phyloP scores from a whole-genome alignment of 2,888 invertebrate species.

The Cantharis rufa region DNA sequence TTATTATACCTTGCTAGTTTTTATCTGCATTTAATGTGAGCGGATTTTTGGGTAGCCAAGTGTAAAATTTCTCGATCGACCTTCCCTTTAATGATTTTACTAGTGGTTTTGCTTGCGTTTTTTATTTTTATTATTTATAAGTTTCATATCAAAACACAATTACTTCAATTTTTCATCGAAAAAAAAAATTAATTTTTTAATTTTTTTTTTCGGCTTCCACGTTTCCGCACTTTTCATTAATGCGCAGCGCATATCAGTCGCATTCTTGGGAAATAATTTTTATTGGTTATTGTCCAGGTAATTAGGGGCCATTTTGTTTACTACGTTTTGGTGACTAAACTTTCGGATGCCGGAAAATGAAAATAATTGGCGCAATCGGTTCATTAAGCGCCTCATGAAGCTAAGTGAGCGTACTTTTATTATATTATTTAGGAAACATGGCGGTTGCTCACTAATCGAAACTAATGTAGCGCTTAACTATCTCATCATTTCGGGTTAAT shows the following conservation, averaged over 20 bases:
- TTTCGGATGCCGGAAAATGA: not conserved
- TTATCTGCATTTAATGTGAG: slow-evolving; percentile 25
- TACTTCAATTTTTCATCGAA: not conserved
- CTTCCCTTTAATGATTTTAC: slow-evolving; percentile 43
- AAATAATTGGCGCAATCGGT: not conserved
- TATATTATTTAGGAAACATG: not conserved
- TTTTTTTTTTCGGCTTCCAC: not conserved
- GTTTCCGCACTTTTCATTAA: not conserved
- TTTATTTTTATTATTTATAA: slow-evolving; percentile 14
- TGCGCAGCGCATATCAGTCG: not conserved
- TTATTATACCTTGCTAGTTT: slow-evolving; percentile 24
- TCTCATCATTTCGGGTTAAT: not conserved
- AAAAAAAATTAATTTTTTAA: not conserved
- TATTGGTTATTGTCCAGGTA: not conserved
- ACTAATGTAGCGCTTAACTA: not conserved
- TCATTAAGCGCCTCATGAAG: not conserved
- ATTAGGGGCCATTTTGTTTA: not conserved
- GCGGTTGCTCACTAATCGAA: not conserved
- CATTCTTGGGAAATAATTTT: not conserved
- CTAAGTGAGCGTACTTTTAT: not conserved
- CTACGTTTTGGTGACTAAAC: not conserved
- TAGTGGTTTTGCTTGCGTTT: slow-evolving; percentile 16
- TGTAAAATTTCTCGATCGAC: slow-evolving; percentile 48
- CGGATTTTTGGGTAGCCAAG: slow-evolving; percentile 40
- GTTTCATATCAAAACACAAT: not conserved